Base-by-base conservation (phyloP, 2,113 vertebrate genomes). In the Cygnus buccinator region DNA sequence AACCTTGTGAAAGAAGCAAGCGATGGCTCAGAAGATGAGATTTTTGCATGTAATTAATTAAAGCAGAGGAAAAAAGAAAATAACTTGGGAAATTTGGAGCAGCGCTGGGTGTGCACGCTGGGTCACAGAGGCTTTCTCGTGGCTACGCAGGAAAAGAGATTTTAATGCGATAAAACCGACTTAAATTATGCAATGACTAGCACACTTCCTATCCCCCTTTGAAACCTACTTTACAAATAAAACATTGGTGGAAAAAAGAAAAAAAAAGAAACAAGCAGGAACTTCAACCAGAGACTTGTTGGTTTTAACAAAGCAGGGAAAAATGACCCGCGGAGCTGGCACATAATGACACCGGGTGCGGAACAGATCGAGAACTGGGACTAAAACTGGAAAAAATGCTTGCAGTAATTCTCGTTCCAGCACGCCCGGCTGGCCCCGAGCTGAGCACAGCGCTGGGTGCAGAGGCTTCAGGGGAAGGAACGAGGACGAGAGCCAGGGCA, bases 141-240 rank as follows among this genome's bases (percentile, higher is more conserved):
- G 33, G 2, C 61, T 44, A 2, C 3, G 8, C 14, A 13, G 76
- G 70, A 37, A 62, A 77, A 93, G 43, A 71, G 66, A 92, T 74
- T 44, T 74, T 41, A 41, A 67, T 9, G 23, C 59, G 80, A 71
- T 71, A 71, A 89, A 87, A 29, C 20, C 21, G 48, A 28, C 23
- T 57, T 31, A 11, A 68, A 25, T 70, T 57, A 68, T 9, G 66
- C 77, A 94, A 76, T 37, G 48, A 54, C 16, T 26, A 8, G 48
- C 35, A 48, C 12, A 17, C 31, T 89, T 94, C 84, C 71, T 84
- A 61, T 20, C 23, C 3, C 13, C 5, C 44, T 57, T 7, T 4
- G 6, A 58, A 77, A 20, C 46, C 9, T 57, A 3, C 33, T 65
- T 78, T 75, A 78, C 88, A 94, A 94, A 92, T 71, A 74, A 77